Conservation (phyloP, 2,888 invertebrate genomes). For the Dolomedes plantarius region DNA sequence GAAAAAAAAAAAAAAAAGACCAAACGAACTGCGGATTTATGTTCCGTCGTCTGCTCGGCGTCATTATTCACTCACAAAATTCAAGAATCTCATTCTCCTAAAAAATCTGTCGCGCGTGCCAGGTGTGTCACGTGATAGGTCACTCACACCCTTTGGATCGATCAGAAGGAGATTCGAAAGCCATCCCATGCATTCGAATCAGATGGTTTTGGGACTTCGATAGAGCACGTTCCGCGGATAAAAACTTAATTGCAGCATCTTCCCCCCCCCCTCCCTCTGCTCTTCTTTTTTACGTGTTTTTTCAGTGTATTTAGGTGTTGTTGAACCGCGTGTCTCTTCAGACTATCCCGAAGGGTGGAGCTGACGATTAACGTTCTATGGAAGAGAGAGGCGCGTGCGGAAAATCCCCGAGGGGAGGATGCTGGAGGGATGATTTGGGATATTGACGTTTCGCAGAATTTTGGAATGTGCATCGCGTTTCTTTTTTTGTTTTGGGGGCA, state of each 20-base stretch:
- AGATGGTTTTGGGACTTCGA: background rate
- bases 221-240: conserved; percentile 13
- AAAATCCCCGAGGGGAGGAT: background rate
- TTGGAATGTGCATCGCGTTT: background rate
- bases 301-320: conserved; percentile 11
- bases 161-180: background rate
- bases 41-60: background rate
- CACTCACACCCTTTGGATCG: conserved; percentile 42
- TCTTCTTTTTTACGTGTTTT: background rate
- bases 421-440: background rate
- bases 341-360: conserved; percentile 20
- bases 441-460: conserved; percentile 14
- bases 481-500: background rate
- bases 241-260: background rate
- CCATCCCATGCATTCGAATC: background rate
- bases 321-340: conserved; percentile 12
- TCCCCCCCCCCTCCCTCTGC: too few species aligned
- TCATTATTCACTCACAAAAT: conserved; percentile 7
- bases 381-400: background rate
- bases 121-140: conserved; percentile 60
- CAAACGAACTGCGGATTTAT: conserved; percentile 12
- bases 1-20: background rate
- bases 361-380: conserved; percentile 1
- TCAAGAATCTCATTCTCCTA: conserved; percentile 4
- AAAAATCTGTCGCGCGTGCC: conserved; percentile 35